Base-by-base conservation (phyloP, 2,888 invertebrate species). In the Strigamia maritima region DNA sequence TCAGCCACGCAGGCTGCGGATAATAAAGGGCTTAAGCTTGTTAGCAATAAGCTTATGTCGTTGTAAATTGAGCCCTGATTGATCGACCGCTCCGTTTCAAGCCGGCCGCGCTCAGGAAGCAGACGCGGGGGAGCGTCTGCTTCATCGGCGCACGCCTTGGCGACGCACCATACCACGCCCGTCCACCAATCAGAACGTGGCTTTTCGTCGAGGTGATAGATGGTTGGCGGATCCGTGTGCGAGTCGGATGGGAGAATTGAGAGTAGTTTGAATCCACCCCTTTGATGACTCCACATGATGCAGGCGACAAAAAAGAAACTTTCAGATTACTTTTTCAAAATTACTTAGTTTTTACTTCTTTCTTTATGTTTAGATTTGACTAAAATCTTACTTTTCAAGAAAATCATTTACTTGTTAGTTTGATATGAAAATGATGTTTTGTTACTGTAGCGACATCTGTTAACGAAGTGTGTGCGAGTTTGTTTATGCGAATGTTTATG, bases 31-130 rank as follows among this genome's bases (percentile, higher is more conserved):
- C 78, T 78, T 78, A 78, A 60, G 78, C 78, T 78, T 78, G 78
- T 78, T 78, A 78, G 78, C 78, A 78, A 78, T 78, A 78, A 78
- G 78, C 78, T 78, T 78, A 78, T 78, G 78, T 78, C 78, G 78
- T 60, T 60, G 78, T 78, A 78, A 78, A 78, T 78, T 78, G 78
- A 78, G 40, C 65, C 65, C 78, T 78, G 78, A 78, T 78, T 78
- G 78, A 78, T 78, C 78, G 77, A 28, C 49, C 54, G 77, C 77
- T 40, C 77, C 77, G 77, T 77, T 77, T 77, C 44, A 77, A 49
- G 77, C 77, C 28, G 40, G 77, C 77, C 49, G 75, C 75, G 38
- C 75, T 75, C 26, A 75, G 75, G 38, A 35, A 35, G 75, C 40
- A 38, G 38, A 40, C 75, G 75, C 75, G 75, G 75, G 40, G 75